phyloP scores from a whole-genome alignment of 2,797 vertebrate species.

The Takifugu rubripes region DNA sequence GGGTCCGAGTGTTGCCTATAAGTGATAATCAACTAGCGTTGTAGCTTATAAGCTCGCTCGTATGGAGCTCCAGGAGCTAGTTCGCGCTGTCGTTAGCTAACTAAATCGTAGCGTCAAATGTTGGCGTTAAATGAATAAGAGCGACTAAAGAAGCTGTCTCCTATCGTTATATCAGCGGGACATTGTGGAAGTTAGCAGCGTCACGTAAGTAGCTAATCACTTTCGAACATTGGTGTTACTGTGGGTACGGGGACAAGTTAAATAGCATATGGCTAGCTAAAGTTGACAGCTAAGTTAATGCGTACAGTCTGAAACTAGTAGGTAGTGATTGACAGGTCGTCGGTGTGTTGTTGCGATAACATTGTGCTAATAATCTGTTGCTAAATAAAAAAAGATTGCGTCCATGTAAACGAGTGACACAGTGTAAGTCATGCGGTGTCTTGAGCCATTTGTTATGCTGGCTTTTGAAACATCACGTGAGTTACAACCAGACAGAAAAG shows the following conservation, averaged over 20 bases:
- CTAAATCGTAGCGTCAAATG: background rate
- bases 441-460: slow-evolving; percentile 14
- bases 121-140: background rate
- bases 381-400: background rate
- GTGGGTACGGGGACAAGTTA: background rate
- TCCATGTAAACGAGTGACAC: background rate
- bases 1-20: background rate
- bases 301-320: slow-evolving; percentile 19
- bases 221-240: background rate
- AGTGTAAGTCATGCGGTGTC: slow-evolving; percentile 4
- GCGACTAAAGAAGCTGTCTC: background rate
- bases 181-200: background rate
- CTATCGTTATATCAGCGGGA: slow-evolving; percentile 5
- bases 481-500: slow-evolving; percentile 48
- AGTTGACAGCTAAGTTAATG: slow-evolving; percentile 57
- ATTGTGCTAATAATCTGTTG: background rate
- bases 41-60: slow-evolving; percentile 30
- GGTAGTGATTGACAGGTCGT: background rate
- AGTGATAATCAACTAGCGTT: slow-evolving; percentile 25
- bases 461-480: slow-evolving; percentile 67
- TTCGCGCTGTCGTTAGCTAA: slow-evolving; percentile 26
- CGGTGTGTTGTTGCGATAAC: background rate
- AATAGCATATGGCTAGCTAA: slow-evolving; percentile 38
- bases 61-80: slow-evolving; percentile 40
- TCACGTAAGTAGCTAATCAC: slow-evolving; percentile 33